A percentile compares a stretch with the other conserved stretches of the same genome.
Evolutionary conservation across 2,888 invertebrate genomes (phyloP).

Genomic region (Physocephala rufipes): DNA sequence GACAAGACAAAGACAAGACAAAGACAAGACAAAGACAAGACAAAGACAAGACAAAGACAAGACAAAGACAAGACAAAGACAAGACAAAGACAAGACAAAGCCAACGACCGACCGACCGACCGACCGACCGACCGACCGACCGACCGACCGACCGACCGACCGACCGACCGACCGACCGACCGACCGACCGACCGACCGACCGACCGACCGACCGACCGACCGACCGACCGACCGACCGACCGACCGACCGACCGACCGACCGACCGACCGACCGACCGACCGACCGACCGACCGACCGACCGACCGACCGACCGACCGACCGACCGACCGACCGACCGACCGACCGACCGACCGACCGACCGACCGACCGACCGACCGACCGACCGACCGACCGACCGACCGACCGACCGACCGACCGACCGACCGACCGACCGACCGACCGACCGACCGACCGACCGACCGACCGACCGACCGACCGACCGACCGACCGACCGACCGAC

Average conservation of each 20-base stretch:
- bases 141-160: constrained; percentile 1
- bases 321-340: constrained; percentile 1
- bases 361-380: constrained; percentile 1
- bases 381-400: constrained; percentile 1
- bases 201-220: constrained; percentile 1
- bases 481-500: constrained; percentile 1
- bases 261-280: constrained; percentile 1
- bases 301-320: constrained; percentile 1
- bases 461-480: constrained; percentile 1
- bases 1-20: too few species aligned
- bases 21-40: too few species aligned
- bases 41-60: too few species aligned
- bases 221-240: constrained; percentile 1
- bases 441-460: constrained; percentile 1
- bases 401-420: constrained; percentile 1
- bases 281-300: constrained; percentile 1
- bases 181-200: constrained; percentile 1
- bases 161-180: constrained; percentile 1
- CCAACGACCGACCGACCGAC: not conserved
- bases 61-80: too few species aligned
- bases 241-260: constrained; percentile 1
- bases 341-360: constrained; percentile 1
- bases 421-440: constrained; percentile 1
- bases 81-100: not conserved
- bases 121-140: constrained; percentile 1